Evolutionary conservation across 2,797 vertebrate species (phyloP), one percentile per base, ranked within the genome.

Genomic region (Xenops minutus): DNA sequence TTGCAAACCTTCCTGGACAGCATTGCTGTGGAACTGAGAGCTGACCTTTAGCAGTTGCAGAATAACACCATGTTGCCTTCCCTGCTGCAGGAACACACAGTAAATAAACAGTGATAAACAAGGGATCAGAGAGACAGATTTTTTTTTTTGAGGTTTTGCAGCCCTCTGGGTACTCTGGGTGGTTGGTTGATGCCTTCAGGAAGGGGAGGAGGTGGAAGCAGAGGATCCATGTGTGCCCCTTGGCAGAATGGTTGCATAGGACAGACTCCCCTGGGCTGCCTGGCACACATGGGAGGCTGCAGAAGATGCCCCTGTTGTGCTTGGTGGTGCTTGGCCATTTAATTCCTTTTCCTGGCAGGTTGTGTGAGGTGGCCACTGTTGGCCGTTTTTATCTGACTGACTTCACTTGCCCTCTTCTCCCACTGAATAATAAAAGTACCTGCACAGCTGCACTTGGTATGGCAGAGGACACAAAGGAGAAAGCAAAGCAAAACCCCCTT

Each of bases 211-310:
- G n/a, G 21, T 41, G 76, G 19, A 14, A 29, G 62, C 32, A 14
- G 5, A 30, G 62, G 46, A 52, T 11, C n/a, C 0, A 0, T 0
- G 0, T 3, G 10, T 43, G 55, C 9, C 30, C 13, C n/a, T 36
- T 5, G 10, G 30, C 51, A n/a, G 39, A 14, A 51, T 1, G 0
- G 26, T 4, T 14, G 55, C 3, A 0, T 14, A 10, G 34, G 44
- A 20, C 32, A 21, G 16, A 1, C 17, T 93, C 75, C 68, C 52
- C 1, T 8, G n/a, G 75, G 77, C 51, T 48, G 41, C 39, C 29
- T 12, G 44, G 69, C 52, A 19, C 58, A 39, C 7, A 2, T 11
- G 52, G 85, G 74, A 71, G 30, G 87, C 93, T 56, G 49, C 59
- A 12, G 32, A 58, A 24, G 74, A 30, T 71, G 76, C 48, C 80